phyloP scores from a whole-genome alignment of 1,140 invertebrate genomes.

The Microvelia longipes region DNA sequence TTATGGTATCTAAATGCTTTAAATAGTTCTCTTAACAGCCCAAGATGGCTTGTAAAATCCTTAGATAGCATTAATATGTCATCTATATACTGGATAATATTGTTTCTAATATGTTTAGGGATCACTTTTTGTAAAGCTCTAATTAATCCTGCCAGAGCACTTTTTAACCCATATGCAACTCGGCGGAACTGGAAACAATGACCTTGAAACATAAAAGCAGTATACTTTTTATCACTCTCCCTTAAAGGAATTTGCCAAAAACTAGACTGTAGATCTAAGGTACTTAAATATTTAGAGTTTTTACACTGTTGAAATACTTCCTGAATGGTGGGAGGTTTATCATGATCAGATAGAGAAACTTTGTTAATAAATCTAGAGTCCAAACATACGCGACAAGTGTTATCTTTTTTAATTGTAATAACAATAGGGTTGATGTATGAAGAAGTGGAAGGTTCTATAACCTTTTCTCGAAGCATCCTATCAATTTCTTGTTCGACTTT shows the following conservation, averaged over 20 bases:
- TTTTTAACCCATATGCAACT: background rate
- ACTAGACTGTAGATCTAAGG: background rate
- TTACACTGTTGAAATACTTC: background rate
- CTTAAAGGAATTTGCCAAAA: background rate
- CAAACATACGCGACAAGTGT: background rate
- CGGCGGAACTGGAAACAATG: background rate
- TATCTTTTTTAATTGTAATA: background rate
- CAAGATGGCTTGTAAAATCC: background rate
- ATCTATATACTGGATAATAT: background rate
- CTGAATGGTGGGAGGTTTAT: background rate
- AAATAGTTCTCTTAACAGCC: background rate
- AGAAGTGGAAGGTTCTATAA: background rate
- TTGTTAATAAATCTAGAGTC: background rate
- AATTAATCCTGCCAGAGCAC: background rate
- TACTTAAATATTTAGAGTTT: background rate
- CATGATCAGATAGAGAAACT: background rate
- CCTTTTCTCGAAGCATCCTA: background rate
- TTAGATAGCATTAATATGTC: background rate
- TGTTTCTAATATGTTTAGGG: background rate
- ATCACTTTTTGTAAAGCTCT: background rate
- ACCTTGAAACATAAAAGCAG: background rate
- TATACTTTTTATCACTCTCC: background rate
- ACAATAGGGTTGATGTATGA: background rate
- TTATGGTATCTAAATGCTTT: background rate
- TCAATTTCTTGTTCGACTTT: background rate